Conservation (phyloP, 2,888 invertebrate genomes). For the Hyposoter dolosus region DNA sequence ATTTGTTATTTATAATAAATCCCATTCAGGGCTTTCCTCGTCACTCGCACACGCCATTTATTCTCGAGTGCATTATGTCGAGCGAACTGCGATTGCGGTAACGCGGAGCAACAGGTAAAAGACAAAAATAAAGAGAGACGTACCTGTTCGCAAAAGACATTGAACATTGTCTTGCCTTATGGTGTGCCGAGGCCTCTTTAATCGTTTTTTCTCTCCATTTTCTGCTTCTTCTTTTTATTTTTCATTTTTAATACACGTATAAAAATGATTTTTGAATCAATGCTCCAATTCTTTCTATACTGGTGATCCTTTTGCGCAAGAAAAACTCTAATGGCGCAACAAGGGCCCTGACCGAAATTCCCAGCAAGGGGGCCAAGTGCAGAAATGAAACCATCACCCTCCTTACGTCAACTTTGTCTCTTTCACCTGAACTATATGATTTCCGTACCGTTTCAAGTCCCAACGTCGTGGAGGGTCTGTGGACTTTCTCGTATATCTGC, state of each 20-base stretch:
- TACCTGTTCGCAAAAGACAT: slow-evolving; percentile 57
- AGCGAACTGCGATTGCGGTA: slow-evolving; percentile 26
- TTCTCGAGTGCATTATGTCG: slow-evolving; percentile 53
- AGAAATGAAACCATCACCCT: slow-evolving; percentile 61
- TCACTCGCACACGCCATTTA: slow-evolving; percentile 46
- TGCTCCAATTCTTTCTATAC: slow-evolving; percentile 19
- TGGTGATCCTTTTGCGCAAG: slow-evolving; percentile 40
- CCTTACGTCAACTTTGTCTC: slow-evolving; percentile 14
- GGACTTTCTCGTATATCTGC: background rate
- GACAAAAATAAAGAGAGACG: slow-evolving; percentile 27
- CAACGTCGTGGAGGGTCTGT: slow-evolving; percentile 11
- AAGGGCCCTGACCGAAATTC: slow-evolving; percentile 83
- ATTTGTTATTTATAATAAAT: slow-evolving; percentile 32
- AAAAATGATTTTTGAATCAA: slow-evolving; percentile 14
- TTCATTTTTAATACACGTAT: background rate
- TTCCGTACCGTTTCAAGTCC: background rate
- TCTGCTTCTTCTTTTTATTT: slow-evolving; percentile 3
- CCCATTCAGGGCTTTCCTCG: slow-evolving; percentile 28
- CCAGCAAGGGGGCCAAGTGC: slow-evolving; percentile 83
- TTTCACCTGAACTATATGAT: background rate
- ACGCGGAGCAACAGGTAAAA: slow-evolving; percentile 36
- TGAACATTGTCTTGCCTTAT: slow-evolving; percentile 30
- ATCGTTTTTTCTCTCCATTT: background rate
- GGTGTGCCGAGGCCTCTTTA: slow-evolving; percentile 31
- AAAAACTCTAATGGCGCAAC: slow-evolving; percentile 76